phyloP scores from a whole-genome alignment of 2,797 vertebrate genomes.

The Betta splendens region DNA sequence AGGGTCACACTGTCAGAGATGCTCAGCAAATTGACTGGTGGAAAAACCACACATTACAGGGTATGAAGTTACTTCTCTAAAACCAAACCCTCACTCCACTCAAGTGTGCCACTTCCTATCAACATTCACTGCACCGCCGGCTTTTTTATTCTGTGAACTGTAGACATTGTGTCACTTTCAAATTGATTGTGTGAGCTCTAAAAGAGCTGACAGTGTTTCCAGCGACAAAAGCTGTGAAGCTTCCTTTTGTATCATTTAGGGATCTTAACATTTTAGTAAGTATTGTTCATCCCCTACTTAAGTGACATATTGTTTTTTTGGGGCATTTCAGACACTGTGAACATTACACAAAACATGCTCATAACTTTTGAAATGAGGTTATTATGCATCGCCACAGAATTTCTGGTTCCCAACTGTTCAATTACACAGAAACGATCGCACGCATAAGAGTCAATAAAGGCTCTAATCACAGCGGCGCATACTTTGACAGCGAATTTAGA shows the following conservation, averaged over 20 bases:
- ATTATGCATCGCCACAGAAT: not conserved
- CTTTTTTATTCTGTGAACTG: slow-evolving; percentile 32
- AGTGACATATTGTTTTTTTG: not conserved
- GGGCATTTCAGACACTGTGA: too few relatives aligned
- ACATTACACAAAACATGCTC: not conserved
- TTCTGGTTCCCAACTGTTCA: slow-evolving; percentile 2
- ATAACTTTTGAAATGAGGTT: not conserved
- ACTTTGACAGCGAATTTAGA: slow-evolving; percentile 26
- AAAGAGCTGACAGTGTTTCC: not conserved
- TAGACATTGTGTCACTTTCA: slow-evolving; percentile 25
- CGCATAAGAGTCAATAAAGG: slow-evolving; percentile 8
- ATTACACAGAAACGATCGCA: not conserved
- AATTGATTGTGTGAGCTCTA: slow-evolving; percentile 27
- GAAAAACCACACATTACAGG: slow-evolving; percentile 52
- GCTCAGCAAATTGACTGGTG: slow-evolving; percentile 67
- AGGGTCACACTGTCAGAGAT: slow-evolving; percentile 68
- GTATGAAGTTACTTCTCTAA: slow-evolving; percentile 54
- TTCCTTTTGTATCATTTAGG: not conserved
- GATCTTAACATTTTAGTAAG: not conserved
- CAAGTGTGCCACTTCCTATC: slow-evolving; percentile 28
- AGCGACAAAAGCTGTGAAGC: slow-evolving; percentile 8
- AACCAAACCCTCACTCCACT: slow-evolving; percentile 39
- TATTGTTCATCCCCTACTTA: not conserved
- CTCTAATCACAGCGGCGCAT: too few relatives aligned
- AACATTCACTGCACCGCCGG: slow-evolving; percentile 24